Evolutionary conservation across 2,888 invertebrate species (phyloP).

Genomic region (Tineola bisselliella): DNA sequence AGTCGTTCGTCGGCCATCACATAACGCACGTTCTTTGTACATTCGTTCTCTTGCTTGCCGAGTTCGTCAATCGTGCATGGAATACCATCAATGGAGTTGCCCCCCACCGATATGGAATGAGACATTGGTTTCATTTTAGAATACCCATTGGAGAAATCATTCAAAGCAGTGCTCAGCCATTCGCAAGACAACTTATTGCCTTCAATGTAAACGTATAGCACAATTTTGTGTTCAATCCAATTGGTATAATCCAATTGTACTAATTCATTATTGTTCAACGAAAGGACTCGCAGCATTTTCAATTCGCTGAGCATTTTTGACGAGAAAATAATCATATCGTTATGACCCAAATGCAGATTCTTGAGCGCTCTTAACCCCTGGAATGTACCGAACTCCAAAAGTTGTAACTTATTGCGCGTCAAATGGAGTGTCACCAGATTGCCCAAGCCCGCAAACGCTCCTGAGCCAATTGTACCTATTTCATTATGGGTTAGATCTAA

Average conservation of each 20-base stretch:
- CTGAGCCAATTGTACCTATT: constrained; percentile 37
- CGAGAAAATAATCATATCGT: constrained; percentile 34
- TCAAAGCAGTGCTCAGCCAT: constrained; percentile 41
- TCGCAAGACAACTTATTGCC: constrained; percentile 45
- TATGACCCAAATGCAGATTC: constrained; percentile 31
- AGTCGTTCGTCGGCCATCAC: constrained; percentile 39
- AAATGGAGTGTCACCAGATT: constrained; percentile 38
- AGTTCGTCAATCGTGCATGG: constrained; percentile 27
- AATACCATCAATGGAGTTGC: constrained; percentile 41
- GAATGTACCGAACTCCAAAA: constrained; percentile 43
- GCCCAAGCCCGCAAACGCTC: constrained; percentile 31
- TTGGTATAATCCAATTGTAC: constrained; percentile 31
- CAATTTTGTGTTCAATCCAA: constrained; percentile 40
- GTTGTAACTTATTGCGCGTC: constrained; percentile 32
- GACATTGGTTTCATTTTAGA: constrained; percentile 41
- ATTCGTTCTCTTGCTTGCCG: background rate
- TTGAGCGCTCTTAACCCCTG: constrained; percentile 31
- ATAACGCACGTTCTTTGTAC: background rate
- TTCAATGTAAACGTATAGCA: constrained; percentile 40
- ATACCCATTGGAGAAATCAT: constrained; percentile 42
- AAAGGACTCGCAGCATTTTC: constrained; percentile 33
- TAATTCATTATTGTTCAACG: constrained; percentile 37
- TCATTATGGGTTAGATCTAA: constrained; percentile 41
- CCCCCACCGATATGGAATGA: constrained; percentile 19
- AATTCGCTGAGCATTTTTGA: constrained; percentile 44